Conservation (phyloP, 2,113 vertebrate genomes). For the Noturus placidus region DNA sequence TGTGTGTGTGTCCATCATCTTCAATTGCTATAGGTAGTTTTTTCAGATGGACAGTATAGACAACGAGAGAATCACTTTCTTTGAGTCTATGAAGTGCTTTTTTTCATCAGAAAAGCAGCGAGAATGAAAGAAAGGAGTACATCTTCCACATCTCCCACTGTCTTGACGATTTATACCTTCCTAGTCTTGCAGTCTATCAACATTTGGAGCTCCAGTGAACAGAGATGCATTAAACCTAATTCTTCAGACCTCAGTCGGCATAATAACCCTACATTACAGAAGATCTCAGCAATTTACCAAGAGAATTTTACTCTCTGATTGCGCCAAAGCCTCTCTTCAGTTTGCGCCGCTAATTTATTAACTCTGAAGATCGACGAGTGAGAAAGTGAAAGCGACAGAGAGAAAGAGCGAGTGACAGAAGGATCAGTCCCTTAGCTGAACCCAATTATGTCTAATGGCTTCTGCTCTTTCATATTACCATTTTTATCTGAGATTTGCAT, state of each 20-base stretch:
- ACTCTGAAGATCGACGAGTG: constrained; percentile 33
- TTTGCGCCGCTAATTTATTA: constrained; percentile 50
- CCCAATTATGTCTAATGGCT: constrained; percentile 41
- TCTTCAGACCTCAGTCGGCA: constrained; percentile 33
- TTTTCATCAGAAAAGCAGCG: constrained; percentile 1
- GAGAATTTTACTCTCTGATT: constrained; percentile 47
- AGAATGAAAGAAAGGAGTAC: constrained; percentile 14
- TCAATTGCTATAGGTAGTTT: not conserved
- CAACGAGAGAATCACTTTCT: not conserved
- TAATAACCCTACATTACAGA: constrained; percentile 48
- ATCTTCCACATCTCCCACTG: not conserved
- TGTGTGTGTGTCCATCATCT: not conserved
- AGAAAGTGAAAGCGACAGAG: constrained; percentile 34
- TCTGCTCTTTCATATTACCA: constrained; percentile 51
- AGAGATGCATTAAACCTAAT: constrained; percentile 46
- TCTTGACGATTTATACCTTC: constrained; percentile 38
- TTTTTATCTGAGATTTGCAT: constrained; percentile 65
- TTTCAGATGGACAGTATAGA: not conserved
- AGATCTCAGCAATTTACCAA: constrained; percentile 49
- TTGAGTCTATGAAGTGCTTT: constrained; percentile 7
- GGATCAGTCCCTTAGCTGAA: constrained; percentile 38
- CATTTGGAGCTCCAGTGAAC: constrained; percentile 24
- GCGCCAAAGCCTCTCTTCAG: constrained; percentile 28
- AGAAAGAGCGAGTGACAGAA: constrained; percentile 13
- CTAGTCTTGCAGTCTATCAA: not conserved